Conservation (phyloP, 2,113 vertebrate genomes). For the Melanotaenia duboulayi region DNA sequence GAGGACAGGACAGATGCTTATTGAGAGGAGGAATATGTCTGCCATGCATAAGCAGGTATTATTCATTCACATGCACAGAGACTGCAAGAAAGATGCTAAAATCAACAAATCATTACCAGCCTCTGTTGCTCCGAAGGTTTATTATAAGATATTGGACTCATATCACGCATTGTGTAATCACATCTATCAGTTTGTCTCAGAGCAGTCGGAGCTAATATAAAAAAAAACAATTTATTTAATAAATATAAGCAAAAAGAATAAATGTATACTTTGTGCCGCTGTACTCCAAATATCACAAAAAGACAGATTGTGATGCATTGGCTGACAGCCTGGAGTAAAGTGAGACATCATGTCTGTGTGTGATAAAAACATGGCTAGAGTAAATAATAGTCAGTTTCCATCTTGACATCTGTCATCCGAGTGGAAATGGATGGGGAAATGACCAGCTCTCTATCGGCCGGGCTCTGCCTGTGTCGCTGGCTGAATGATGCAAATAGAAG, state of each 20-base stretch:
- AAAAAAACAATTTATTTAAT: background rate
- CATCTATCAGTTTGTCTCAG: background rate
- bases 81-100: conserved; percentile 7
- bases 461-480: conserved; percentile 69
- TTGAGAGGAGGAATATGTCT: conserved; percentile 36
- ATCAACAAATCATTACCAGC: conserved; percentile 5
- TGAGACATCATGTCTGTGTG: conserved; percentile 84
- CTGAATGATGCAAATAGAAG: conserved; percentile 86
- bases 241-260: conserved; percentile 10
- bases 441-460: conserved; percentile 80
- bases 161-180: conserved; percentile 10
- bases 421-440: conserved; percentile 82
- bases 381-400: conserved; percentile 80
- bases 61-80: conserved; percentile 35
- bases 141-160: conserved; percentile 21
- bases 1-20: conserved; percentile 47
- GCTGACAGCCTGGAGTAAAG: conserved; percentile 71
- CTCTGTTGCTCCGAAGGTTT: conserved; percentile 21
- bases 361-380: conserved; percentile 81
- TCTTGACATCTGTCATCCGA: conserved; percentile 83
- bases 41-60: conserved; percentile 31
- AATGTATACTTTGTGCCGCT: conserved; percentile 14
- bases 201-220: conserved; percentile 2
- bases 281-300: conserved; percentile 40
- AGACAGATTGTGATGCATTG: conserved; percentile 50